Conservation (phyloP, 2,888 invertebrate genomes). For the Glaucopsyche alexis region DNA sequence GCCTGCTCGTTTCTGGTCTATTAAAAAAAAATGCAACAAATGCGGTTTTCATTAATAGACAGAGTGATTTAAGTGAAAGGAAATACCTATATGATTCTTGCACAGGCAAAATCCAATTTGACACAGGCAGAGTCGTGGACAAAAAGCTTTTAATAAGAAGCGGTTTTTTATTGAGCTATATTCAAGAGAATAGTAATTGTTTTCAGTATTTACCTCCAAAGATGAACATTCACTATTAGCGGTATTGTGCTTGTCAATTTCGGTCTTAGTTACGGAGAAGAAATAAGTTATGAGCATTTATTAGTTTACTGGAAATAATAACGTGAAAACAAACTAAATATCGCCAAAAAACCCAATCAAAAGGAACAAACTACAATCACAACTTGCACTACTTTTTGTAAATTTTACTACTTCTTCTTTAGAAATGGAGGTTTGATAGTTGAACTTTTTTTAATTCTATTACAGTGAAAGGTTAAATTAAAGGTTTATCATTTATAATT, state of each 20-base stretch:
- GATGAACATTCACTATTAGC: conserved; percentile 53
- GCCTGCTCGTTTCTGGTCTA: too few relatives aligned
- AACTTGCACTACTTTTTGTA: background rate
- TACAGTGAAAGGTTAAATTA: too few relatives aligned
- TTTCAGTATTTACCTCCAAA: conserved; percentile 53
- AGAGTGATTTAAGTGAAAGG: background rate
- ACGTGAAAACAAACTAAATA: background rate
- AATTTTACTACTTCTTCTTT: background rate
- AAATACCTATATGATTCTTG: background rate
- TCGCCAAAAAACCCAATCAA: background rate
- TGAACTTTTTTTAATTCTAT: background rate
- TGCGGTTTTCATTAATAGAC: background rate
- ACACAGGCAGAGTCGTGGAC: background rate
- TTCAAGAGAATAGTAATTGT: background rate
- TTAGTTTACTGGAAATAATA: background rate
- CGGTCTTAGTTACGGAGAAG: conserved; percentile 15
- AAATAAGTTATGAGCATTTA: background rate
- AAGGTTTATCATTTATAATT: too few relatives aligned
- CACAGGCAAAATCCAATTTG: background rate
- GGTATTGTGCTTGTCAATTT: conserved; percentile 55
- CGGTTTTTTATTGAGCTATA: background rate
- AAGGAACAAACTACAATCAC: background rate
- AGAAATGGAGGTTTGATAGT: background rate
- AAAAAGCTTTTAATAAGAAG: background rate
- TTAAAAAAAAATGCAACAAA: background rate